A percentile compares a stretch with the other conserved stretches of the same genome.
phyloP scores from a whole-genome alignment of 2,888 invertebrate genomes.

The Neoitamus cyanurus region DNA sequence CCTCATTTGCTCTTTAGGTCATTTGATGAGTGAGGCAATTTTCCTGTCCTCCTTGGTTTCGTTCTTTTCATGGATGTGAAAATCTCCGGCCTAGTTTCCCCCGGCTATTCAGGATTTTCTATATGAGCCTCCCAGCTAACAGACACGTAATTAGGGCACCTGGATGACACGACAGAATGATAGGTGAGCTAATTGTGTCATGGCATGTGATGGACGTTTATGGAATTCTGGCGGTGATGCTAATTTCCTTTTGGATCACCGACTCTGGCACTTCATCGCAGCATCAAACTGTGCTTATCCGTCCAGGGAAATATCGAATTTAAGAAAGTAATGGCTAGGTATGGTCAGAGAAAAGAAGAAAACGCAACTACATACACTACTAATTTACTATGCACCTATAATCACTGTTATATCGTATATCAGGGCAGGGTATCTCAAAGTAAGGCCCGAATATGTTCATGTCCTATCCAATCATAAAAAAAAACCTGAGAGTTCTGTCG shows the following conservation, averaged over 20 bases:
- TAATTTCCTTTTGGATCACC: neutral
- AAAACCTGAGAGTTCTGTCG: too few species aligned
- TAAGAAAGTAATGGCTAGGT: neutral
- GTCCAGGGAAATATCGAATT: neutral
- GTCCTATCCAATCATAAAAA: too few species aligned
- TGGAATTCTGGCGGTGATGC: neutral
- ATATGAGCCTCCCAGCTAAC: neutral
- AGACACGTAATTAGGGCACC: neutral
- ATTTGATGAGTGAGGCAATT: neutral
- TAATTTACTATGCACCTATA: too few species aligned
- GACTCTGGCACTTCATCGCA: neutral
- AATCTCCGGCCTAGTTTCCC: neutral
- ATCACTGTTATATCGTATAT: too few species aligned
- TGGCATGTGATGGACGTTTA: neutral
- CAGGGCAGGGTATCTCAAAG: too few species aligned
- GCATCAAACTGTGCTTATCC: neutral
- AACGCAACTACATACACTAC: too few species aligned
- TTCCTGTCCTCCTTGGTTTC: neutral
- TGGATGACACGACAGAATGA: neutral
- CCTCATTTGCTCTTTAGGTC: neutral
- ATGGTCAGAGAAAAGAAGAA: neutral
- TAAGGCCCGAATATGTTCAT: too few species aligned
- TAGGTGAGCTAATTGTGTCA: neutral
- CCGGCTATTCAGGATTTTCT: neutral
- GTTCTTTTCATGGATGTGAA: neutral